These are phyloP conservation scores for Colistium nudipinnis DNA, from an alignment of 2,113 vertebrate genomes.

Conservation along the genomic window DNA sequence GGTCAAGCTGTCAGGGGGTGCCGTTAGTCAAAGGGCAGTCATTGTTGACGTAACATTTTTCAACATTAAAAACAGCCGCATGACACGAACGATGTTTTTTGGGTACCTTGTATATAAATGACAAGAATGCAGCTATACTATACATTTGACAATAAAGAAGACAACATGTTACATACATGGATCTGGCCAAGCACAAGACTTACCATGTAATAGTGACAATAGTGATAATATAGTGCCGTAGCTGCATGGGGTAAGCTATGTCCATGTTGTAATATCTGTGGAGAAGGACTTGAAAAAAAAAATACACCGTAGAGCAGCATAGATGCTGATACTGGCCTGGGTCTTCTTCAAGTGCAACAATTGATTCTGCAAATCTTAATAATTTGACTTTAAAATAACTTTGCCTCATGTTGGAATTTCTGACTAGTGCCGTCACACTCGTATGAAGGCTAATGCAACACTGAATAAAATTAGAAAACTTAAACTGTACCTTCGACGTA, in stretches of 20 bases:
- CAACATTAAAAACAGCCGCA: constrained; percentile 7
- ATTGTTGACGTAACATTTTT: constrained; percentile 13
- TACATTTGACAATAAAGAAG: neutral
- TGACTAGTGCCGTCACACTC: neutral
- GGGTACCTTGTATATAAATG: neutral
- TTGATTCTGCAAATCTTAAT: neutral
- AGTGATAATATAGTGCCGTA: neutral
- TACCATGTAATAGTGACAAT: too few species aligned
- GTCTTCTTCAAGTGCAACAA: too few species aligned
- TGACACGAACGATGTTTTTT: too few species aligned
- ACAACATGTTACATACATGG: neutral
- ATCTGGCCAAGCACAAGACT: too few species aligned
- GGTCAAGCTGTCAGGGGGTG: constrained; percentile 56
- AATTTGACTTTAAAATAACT: neutral
- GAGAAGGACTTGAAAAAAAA: too few species aligned
- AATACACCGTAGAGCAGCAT: too few species aligned
- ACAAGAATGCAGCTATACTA: neutral
- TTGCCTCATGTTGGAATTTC: neutral
- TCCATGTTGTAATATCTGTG: too few species aligned
- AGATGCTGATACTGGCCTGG: too few species aligned
- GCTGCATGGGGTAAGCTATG: neutral
- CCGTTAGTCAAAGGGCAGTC: constrained; percentile 27
- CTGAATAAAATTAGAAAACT: neutral
- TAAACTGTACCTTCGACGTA: constrained; percentile 64
- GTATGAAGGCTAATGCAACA: too few species aligned